Percentiles rank a stretch among this genome's conserved stretches.
Evolutionary conservation across 1,140 invertebrate species (phyloP).

Genomic region (Megathymus violae): DNA sequence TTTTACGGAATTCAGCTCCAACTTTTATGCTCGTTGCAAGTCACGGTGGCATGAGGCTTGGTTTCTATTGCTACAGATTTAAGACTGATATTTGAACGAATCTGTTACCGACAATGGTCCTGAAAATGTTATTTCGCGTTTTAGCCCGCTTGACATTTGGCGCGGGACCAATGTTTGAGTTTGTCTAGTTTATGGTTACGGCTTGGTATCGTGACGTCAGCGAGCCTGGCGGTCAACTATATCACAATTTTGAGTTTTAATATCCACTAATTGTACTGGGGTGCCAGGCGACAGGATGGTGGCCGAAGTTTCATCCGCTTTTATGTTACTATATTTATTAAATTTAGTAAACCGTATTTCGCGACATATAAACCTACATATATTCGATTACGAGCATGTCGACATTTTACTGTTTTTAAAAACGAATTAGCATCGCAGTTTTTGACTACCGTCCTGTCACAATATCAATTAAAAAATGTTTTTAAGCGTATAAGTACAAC

Average conservation of each 20-base stretch:
- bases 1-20: conserved; percentile 26
- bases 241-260: conserved; percentile 29
- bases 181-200: conserved; percentile 33
- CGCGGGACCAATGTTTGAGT: conserved; percentile 28
- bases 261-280: conserved; percentile 28
- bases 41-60: conserved; percentile 1
- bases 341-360: conserved; percentile 7
- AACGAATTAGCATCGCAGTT: too few species aligned
- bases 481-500: too few species aligned
- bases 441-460: too few species aligned
- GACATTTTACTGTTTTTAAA: too few species aligned
- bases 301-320: conserved; percentile 1
- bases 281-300: background rate
- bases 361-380: too few species aligned
- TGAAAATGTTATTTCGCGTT: conserved; percentile 30
- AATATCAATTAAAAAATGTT: too few species aligned
- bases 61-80: conserved; percentile 10
- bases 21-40: conserved; percentile 23
- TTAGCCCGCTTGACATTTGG: conserved; percentile 30
- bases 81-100: conserved; percentile 26
- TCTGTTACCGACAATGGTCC: conserved; percentile 14
- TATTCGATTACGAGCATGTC: too few species aligned
- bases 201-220: conserved; percentile 27
- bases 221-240: conserved; percentile 30
- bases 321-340: conserved; percentile 4